These are phyloP conservation scores for Caenorhabditis japonica DNA, from an alignment of 2,888 invertebrate species.

Conservation along the genomic window DNA sequence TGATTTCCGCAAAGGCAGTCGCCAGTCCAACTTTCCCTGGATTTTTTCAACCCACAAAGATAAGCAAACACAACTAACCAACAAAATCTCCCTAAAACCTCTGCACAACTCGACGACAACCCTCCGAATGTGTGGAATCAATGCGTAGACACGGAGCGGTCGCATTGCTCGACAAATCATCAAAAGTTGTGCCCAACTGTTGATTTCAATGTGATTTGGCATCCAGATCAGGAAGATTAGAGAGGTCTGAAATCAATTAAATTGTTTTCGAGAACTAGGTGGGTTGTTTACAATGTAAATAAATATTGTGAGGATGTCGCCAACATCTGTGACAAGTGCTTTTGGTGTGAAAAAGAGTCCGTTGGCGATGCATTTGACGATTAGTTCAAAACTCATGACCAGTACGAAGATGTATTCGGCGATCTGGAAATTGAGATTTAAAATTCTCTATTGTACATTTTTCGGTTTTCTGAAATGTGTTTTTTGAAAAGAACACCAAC, in stretches of 20 bases:
- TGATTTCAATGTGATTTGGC: constrained; percentile 90
- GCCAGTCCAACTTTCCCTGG: no score
- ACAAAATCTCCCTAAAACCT: constrained; percentile 97
- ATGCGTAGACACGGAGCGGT: constrained; percentile 93
- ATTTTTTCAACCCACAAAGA: no score
- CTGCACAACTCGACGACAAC: constrained; percentile 98
- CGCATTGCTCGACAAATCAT: constrained; percentile 94
- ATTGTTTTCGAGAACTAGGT: background rate
- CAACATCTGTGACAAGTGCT: constrained; percentile 94
- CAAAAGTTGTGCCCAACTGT: constrained; percentile 91
- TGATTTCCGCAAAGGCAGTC: no score
- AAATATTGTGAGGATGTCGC: constrained; percentile 96
- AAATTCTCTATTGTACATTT: background rate
- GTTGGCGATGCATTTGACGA: constrained; percentile 94
- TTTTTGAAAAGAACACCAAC: no score
- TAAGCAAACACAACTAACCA: constrained; percentile 84
- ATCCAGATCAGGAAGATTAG: constrained; percentile 90
- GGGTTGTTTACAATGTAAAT: constrained; percentile 88
- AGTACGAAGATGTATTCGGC: constrained; percentile 98
- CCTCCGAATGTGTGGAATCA: constrained; percentile 95
- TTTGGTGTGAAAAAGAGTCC: constrained; percentile 99
- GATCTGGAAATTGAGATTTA: constrained; percentile 77
- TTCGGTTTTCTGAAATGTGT: no score
- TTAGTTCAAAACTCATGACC: constrained; percentile 96
- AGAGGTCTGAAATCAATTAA: constrained; percentile 55